A percentile compares a stretch with the other conserved stretches of the same genome.
These are phyloP conservation scores for Eupsilia transversa DNA, from an alignment of 2,888 invertebrate genomes.

Conservation along the genomic window DNA sequence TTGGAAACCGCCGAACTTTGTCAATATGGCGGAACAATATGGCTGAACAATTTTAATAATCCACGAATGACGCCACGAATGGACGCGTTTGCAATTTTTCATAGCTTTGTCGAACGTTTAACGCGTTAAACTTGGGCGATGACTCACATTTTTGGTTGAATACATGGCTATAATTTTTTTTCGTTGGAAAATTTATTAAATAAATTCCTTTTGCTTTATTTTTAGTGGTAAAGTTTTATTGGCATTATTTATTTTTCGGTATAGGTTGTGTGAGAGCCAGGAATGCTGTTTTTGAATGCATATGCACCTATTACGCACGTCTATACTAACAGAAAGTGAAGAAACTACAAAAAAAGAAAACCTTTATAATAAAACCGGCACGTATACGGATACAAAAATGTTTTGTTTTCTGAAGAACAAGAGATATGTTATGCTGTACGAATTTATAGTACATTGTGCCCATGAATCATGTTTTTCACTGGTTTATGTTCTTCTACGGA, in stretches of 20 bases:
- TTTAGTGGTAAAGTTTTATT: slow-evolving; percentile 31
- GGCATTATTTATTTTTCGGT: neutral
- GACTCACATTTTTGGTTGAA: slow-evolving; percentile 70
- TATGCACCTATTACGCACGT: neutral
- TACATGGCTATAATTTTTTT: slow-evolving; percentile 56
- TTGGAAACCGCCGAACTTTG: slow-evolving; percentile 78
- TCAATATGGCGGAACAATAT: slow-evolving; percentile 83
- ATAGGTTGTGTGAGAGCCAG: neutral
- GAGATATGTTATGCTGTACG: slow-evolving; percentile 40
- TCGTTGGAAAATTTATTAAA: slow-evolving; percentile 52
- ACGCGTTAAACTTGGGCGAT: slow-evolving; percentile 70
- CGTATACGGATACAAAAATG: slow-evolving; percentile 20
- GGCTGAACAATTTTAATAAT: slow-evolving; percentile 86
- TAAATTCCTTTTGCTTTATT: slow-evolving; percentile 52
- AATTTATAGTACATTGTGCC: slow-evolving; percentile 40
- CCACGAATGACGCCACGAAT: slow-evolving; percentile 75
- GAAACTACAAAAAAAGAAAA: neutral
- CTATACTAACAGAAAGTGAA: neutral
- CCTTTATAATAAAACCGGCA: slow-evolving; percentile 10
- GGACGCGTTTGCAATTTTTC: slow-evolving; percentile 75
- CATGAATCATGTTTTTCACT: slow-evolving; percentile 53
- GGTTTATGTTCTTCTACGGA: slow-evolving; percentile 50
- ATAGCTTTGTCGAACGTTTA: slow-evolving; percentile 75
- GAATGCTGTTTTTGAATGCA: neutral
- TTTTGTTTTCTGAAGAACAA: slow-evolving; percentile 29